Evolutionary conservation across 2,888 invertebrate species (phyloP).

Genomic region (Cheilosia vernalis): DNA sequence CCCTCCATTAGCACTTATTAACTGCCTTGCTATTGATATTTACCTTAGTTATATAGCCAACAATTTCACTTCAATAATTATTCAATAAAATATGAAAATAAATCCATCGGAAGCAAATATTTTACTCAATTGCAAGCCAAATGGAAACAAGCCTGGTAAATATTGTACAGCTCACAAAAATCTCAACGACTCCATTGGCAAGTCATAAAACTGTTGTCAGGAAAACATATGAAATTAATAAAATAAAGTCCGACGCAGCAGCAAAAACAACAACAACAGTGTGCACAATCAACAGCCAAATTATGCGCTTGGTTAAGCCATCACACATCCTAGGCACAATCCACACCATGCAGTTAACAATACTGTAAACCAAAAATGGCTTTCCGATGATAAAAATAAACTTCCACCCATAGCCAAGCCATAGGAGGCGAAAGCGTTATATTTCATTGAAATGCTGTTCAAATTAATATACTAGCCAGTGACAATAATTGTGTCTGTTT

Average conservation of each 20-base stretch:
- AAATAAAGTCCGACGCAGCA: slow-evolving; percentile 2
- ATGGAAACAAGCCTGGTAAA: slow-evolving; percentile 1
- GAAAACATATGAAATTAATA: slow-evolving; percentile 33
- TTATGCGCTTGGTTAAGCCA: not conserved
- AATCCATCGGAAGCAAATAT: slow-evolving; percentile 43
- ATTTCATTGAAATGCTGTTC: slow-evolving; percentile 36
- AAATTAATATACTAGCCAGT: slow-evolving; percentile 46
- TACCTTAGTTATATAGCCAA: not conserved
- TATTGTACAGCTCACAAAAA: slow-evolving; percentile 21
- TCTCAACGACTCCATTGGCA: slow-evolving; percentile 48
- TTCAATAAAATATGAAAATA: slow-evolving; percentile 28
- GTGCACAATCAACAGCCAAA: not conserved
- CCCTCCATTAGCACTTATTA: slow-evolving; percentile 45
- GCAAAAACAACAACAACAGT: slow-evolving; percentile 5
- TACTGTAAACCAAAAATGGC: slow-evolving; percentile 39
- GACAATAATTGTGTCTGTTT: slow-evolving; percentile 1
- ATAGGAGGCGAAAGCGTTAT: not conserved
- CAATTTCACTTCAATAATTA: slow-evolving; percentile 31
- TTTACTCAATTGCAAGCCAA: slow-evolving; percentile 24
- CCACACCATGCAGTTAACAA: slow-evolving; percentile 31
- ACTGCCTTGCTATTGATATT: slow-evolving; percentile 28
- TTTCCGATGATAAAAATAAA: slow-evolving; percentile 52
- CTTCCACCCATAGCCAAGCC: not conserved
- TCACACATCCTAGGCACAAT: slow-evolving; percentile 36
- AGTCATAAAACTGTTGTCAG: slow-evolving; percentile 44